Evolutionary conservation across 1,140 invertebrate species (phyloP).

Genomic region (Calliphora vicina): DNA sequence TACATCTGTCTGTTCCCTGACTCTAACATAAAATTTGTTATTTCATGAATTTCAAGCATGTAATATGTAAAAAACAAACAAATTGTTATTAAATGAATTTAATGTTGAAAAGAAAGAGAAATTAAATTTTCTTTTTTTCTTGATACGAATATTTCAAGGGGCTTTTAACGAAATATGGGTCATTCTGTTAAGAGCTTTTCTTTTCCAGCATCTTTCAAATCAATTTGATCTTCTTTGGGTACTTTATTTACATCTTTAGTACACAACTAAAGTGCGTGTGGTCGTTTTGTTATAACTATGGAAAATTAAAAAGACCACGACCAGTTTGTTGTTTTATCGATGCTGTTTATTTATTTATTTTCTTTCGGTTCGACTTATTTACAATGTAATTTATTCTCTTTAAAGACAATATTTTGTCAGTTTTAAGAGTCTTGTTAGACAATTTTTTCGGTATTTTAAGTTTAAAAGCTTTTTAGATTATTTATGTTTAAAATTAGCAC

Average conservation of each 20-base stretch:
- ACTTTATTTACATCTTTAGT: too few species aligned
- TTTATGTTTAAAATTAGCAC: constrained; percentile 27
- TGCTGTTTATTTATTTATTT: too few species aligned
- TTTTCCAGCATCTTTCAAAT: constrained; percentile 18
- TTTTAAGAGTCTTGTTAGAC: background rate
- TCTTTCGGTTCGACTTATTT: background rate
- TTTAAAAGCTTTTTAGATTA: background rate
- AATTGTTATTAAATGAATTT: too few species aligned
- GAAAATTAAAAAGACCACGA: too few species aligned
- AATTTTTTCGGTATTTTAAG: background rate
- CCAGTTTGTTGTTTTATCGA: background rate
- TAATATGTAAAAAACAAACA: too few species aligned
- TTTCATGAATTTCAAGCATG: too few species aligned
- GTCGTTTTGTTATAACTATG: background rate
- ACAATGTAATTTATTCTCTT: constrained; percentile 24
- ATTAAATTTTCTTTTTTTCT: too few species aligned
- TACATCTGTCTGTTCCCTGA: too few species aligned
- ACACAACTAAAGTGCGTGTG: background rate
- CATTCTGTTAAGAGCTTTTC: constrained; percentile 24
- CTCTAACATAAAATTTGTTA: too few species aligned
- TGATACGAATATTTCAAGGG: background rate
- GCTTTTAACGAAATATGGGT: background rate
- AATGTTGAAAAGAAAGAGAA: too few species aligned
- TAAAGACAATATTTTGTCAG: constrained; percentile 27
- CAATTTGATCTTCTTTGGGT: background rate